These are phyloP conservation scores for Trichonephila clavata DNA, from an alignment of 1,140 invertebrate genomes.

Conservation along the genomic window DNA sequence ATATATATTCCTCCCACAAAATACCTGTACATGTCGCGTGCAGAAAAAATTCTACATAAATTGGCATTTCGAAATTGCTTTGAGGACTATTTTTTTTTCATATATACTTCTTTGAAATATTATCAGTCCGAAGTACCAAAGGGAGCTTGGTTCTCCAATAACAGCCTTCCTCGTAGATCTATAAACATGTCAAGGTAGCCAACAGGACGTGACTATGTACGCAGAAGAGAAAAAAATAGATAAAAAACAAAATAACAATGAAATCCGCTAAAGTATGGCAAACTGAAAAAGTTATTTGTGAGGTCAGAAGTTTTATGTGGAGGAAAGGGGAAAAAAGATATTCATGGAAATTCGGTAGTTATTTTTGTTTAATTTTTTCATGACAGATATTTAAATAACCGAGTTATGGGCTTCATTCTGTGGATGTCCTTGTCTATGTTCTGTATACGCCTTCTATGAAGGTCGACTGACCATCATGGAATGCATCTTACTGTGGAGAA, in stretches of 20 bases:
- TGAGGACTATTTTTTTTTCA: not conserved
- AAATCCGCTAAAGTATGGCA: not conserved
- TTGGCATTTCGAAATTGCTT: conserved; percentile 25
- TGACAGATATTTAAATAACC: not conserved
- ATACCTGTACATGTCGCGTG: not conserved
- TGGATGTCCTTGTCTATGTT: not conserved
- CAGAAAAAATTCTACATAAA: not conserved
- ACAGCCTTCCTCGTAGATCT: not conserved
- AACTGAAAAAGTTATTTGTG: conserved; percentile 33
- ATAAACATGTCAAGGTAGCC: conserved; percentile 44
- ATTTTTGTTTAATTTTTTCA: conserved; percentile 33
- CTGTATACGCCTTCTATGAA: not conserved
- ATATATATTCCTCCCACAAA: not conserved
- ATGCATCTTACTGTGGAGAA: not conserved
- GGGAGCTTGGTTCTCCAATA: not conserved
- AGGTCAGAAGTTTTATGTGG: conserved; percentile 11
- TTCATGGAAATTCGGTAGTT: conserved; percentile 14
- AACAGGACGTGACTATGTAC: conserved; percentile 5
- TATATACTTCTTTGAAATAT: conserved; percentile 40
- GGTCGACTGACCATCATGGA: not conserved
- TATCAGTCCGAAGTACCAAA: not conserved
- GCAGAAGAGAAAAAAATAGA: not conserved
- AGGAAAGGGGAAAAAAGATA: not conserved
- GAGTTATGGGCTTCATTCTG: not conserved
- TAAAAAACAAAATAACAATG: conserved; percentile 45